Percentiles rank a stretch among this genome's conserved stretches.
These are phyloP conservation scores for Drosophila biarmipes DNA, from an alignment of 1,140 invertebrate species.

Conservation along the genomic window DNA sequence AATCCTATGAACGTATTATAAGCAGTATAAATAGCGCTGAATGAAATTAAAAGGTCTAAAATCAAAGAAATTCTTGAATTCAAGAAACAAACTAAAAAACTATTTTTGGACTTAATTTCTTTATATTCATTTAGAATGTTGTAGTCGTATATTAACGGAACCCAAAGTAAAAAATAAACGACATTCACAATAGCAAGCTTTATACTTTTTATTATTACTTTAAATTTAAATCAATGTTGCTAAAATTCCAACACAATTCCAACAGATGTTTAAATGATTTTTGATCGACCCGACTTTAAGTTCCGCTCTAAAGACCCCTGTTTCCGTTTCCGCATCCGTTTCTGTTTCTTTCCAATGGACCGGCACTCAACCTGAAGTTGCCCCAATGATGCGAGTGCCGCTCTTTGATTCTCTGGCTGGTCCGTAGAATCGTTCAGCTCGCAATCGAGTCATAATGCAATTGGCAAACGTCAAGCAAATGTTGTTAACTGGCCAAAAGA, in stretches of 20 bases:
- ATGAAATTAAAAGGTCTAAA: too few relatives aligned
- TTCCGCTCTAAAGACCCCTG: background rate
- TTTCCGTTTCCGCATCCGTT: constrained; percentile 18
- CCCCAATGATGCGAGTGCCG: constrained; percentile 35
- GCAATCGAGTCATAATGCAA: constrained; percentile 83
- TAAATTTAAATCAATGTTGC: too few relatives aligned
- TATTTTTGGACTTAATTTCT: too few relatives aligned
- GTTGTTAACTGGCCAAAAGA: constrained; percentile 66
- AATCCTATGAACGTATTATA: too few relatives aligned
- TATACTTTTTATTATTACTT: too few relatives aligned
- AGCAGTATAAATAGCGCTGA: too few relatives aligned
- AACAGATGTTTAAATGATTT: background rate
- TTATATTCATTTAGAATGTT: too few relatives aligned
- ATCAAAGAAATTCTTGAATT: too few relatives aligned
- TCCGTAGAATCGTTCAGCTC: constrained; percentile 71
- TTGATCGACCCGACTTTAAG: constrained; percentile 5
- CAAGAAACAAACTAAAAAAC: too few relatives aligned
- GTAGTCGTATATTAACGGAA: too few relatives aligned
- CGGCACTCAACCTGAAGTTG: constrained; percentile 34
- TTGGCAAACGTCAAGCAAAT: constrained; percentile 82
- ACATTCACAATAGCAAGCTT: too few relatives aligned
- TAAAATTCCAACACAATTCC: background rate
- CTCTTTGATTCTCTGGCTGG: constrained; percentile 29
- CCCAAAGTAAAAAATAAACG: too few relatives aligned
- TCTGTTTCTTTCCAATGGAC: constrained; percentile 18